Conservation (phyloP, 2,888 invertebrate genomes). For the Lissocephala sabroskyi region DNA sequence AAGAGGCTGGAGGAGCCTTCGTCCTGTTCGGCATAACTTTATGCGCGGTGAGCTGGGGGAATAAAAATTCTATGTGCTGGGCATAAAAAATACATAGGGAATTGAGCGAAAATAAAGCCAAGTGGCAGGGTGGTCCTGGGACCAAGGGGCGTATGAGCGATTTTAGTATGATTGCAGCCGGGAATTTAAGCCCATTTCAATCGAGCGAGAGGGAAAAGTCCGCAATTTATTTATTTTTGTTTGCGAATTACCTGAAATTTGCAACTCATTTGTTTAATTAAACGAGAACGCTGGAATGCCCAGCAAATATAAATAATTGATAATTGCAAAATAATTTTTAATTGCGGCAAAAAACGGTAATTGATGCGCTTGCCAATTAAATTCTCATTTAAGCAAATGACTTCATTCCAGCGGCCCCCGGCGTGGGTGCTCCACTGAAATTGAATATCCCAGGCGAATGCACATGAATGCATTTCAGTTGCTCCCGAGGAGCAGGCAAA, state of each 20-base stretch:
- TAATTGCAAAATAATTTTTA: slow-evolving; percentile 32
- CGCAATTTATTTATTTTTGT: too few species aligned
- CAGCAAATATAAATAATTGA: slow-evolving; percentile 36
- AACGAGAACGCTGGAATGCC: slow-evolving; percentile 12
- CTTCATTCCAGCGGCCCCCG: slow-evolving; percentile 14
- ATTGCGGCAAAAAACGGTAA: slow-evolving; percentile 36
- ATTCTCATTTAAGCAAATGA: slow-evolving; percentile 41
- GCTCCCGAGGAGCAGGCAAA: background rate
- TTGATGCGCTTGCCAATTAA: slow-evolving; percentile 49
- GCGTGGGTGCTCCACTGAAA: slow-evolving; percentile 22
- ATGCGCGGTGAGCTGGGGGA: slow-evolving; percentile 52
- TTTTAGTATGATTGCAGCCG: slow-evolving; percentile 24
- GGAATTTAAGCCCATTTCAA: too few species aligned
- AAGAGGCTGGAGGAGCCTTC: background rate
- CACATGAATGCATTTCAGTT: slow-evolving; percentile 25
- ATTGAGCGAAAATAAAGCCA: slow-evolving; percentile 48
- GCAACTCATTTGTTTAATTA: slow-evolving; percentile 36
- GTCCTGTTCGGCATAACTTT: too few species aligned
- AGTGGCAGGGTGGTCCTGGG: slow-evolving; percentile 42
- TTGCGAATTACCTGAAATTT: background rate
- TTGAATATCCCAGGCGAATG: slow-evolving; percentile 36
- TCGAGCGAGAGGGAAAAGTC: too few species aligned
- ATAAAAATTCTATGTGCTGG: slow-evolving; percentile 33
- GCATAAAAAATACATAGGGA: slow-evolving; percentile 53
- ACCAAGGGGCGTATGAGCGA: slow-evolving; percentile 50